phyloP scores from a whole-genome alignment of 2,113 vertebrate genomes.

The Tetraodon nigroviridis region DNA sequence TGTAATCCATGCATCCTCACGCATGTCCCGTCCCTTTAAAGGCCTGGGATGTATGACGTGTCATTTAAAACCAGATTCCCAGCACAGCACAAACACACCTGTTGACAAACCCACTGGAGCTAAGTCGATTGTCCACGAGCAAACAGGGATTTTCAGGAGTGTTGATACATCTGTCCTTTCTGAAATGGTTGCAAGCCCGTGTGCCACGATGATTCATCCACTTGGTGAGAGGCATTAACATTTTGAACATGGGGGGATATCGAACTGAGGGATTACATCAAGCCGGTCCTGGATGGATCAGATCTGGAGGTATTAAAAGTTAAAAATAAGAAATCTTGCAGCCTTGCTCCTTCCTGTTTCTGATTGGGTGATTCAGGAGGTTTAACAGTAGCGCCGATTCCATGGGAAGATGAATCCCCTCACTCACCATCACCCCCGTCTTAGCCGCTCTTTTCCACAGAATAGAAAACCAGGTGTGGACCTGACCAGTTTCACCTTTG shows the following conservation, averaged over 20 bases:
- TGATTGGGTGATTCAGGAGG: constrained; percentile 51
- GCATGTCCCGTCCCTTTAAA: constrained; percentile 16
- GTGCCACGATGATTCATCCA: constrained; percentile 58
- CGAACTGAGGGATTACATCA: constrained; percentile 60
- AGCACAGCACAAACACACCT: constrained; percentile 18
- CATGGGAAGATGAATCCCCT: constrained; percentile 39
- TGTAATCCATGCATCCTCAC: constrained; percentile 38
- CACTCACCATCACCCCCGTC: constrained; percentile 26
- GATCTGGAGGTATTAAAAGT: constrained; percentile 62
- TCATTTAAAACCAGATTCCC: constrained; percentile 14
- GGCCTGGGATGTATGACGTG: background rate
- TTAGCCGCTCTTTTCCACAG: constrained; percentile 8
- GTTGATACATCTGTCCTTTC: constrained; percentile 61
- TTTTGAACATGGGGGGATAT: constrained; percentile 63
- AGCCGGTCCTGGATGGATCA: constrained; percentile 54
- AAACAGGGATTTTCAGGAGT: constrained; percentile 41
- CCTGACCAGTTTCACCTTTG: constrained; percentile 31
- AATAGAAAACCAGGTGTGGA: background rate
- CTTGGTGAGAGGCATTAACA: constrained; percentile 62
- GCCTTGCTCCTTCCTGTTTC: constrained; percentile 42
- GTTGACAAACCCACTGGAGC: constrained; percentile 31
- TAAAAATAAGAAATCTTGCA: constrained; percentile 57
- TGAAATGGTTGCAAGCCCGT: constrained; percentile 49
- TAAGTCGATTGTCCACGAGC: constrained; percentile 45
- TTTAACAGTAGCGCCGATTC: constrained; percentile 59